These are phyloP conservation scores for Dolomedes plantarius DNA, from an alignment of 2,888 invertebrate species.

Conservation along the genomic window DNA sequence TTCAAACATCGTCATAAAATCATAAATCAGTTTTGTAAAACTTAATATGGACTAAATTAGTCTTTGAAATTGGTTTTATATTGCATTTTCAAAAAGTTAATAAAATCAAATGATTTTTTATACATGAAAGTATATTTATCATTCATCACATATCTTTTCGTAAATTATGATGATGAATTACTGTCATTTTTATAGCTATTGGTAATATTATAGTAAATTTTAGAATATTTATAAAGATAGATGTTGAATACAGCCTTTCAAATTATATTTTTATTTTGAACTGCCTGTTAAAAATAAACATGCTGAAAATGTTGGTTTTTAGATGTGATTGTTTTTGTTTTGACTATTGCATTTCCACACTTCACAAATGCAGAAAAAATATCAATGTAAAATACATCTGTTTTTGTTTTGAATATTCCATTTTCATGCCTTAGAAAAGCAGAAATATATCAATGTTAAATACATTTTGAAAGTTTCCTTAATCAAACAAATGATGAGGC, in stretches of 20 bases:
- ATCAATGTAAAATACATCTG: too few species aligned
- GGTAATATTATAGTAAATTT: background rate
- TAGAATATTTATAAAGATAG: conserved; percentile 3
- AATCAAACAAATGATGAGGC: too few species aligned
- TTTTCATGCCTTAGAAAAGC: too few species aligned
- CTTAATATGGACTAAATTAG: background rate
- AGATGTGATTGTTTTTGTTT: background rate
- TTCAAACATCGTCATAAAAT: background rate
- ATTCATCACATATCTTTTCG: background rate
- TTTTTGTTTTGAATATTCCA: too few species aligned
- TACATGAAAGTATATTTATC: background rate
- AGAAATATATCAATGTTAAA: too few species aligned
- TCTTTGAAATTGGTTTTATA: background rate
- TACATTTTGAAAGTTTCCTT: too few species aligned
- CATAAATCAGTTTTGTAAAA: background rate
- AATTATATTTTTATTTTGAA: conserved; percentile 13
- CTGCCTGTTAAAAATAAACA: conserved; percentile 2
- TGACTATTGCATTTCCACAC: too few species aligned
- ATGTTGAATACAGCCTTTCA: conserved; percentile 11
- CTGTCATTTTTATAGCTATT: background rate
- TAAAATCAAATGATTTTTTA: background rate
- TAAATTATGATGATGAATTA: background rate
- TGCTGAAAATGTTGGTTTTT: background rate
- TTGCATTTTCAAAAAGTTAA: conserved; percentile 1
- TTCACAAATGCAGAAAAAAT: too few species aligned